These are phyloP conservation scores for Strigamia maritima DNA, from an alignment of 2,888 invertebrate species.

Conservation along the genomic window DNA sequence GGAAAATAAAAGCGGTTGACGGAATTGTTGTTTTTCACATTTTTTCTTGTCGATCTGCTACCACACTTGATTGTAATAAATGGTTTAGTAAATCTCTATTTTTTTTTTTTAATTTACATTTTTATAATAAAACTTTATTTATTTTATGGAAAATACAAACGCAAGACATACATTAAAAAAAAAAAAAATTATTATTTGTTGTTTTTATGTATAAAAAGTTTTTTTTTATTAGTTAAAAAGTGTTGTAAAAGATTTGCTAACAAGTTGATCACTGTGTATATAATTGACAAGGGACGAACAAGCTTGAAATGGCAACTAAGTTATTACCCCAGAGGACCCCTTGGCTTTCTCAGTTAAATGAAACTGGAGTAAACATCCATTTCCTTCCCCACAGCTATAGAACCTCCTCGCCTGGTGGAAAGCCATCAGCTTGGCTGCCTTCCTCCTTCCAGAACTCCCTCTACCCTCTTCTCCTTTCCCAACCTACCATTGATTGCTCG, in stretches of 20 bases:
- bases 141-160: no score
- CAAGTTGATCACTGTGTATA: conserved; percentile 20
- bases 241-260: not conserved
- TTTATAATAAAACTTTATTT: no score
- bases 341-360: conserved; percentile 9
- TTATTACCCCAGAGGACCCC: conserved; percentile 18
- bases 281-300: conserved; percentile 23
- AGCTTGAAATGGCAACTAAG: conserved; percentile 23
- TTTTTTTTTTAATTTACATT: no score
- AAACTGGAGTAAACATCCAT: conserved; percentile 23
- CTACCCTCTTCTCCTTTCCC: not conserved
- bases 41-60: no score
- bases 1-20: no score
- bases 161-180: no score
- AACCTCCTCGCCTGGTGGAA: conserved; percentile 2
- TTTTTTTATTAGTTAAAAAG: not conserved
- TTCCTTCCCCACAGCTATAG: conserved; percentile 23
- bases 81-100: no score
- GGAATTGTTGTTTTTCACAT: no score
- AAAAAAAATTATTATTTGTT: no score
- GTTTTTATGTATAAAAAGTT: no score
- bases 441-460: not conserved
- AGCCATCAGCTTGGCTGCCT: conserved; percentile 12
- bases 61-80: no score
- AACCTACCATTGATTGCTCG: not conserved